These are phyloP conservation scores for Sturnus vulgaris DNA, from an alignment of 2,113 vertebrate species.

Conservation along the genomic window DNA sequence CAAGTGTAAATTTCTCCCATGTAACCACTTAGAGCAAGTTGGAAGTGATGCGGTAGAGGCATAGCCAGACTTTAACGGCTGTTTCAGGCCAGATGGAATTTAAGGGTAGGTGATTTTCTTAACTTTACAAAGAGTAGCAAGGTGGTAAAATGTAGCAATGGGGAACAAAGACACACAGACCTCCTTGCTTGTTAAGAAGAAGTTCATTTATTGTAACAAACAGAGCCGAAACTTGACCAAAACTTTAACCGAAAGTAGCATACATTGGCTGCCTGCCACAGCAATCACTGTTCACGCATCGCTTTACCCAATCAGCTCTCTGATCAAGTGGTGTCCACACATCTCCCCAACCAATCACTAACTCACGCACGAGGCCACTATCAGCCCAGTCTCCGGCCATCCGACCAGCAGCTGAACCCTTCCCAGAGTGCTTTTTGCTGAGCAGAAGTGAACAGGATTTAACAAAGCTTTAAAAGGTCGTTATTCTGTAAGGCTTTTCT, in stretches of 20 bases:
- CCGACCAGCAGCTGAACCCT: too few species aligned
- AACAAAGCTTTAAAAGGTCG: neutral
- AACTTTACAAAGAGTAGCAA: neutral
- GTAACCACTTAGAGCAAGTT: neutral
- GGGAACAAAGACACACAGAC: neutral
- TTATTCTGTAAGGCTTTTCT: neutral
- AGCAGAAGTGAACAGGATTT: neutral
- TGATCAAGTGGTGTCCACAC: neutral
- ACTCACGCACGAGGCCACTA: accelerated
- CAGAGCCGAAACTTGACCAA: neutral
- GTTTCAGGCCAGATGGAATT: neutral
- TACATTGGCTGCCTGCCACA: neutral
- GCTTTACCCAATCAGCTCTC: neutral
- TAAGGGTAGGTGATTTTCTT: neutral
- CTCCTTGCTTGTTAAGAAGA: neutral
- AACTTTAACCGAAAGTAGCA: too few species aligned
- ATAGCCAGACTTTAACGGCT: neutral
- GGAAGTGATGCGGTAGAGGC: neutral
- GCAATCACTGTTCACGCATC: neutral
- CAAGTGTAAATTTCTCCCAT: neutral
- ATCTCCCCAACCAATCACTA: neutral
- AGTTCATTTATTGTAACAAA: neutral
- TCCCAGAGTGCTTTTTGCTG: neutral
- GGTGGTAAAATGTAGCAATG: neutral
- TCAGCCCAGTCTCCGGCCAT: neutral